These are phyloP conservation scores for Yponomeuta malinellus DNA, from an alignment of 2,888 invertebrate species.

Conservation along the genomic window DNA sequence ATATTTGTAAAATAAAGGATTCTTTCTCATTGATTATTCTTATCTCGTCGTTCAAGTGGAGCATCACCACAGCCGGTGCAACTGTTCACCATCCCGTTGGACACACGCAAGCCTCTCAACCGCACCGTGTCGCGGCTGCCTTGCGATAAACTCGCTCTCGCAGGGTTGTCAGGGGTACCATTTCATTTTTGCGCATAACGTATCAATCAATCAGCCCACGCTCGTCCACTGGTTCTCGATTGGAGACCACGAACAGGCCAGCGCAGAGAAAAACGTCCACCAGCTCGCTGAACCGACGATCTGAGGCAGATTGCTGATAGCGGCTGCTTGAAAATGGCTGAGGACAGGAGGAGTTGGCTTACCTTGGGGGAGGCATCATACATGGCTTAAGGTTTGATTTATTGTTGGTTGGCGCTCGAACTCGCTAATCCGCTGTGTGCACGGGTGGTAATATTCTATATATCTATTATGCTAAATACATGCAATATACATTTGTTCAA, in stretches of 20 bases:
- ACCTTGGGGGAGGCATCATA: no score
- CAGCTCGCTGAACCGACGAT: background rate
- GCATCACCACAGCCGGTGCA: conserved; percentile 22
- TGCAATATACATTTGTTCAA: no score
- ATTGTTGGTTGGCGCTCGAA: no score
- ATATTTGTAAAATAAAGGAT: no score
- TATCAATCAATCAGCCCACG: background rate
- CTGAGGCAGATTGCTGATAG: no score
- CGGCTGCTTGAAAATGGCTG: background rate
- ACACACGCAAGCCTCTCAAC: conserved; percentile 21
- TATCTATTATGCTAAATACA: no score
- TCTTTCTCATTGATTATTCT: no score
- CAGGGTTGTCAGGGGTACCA: conserved; percentile 7
- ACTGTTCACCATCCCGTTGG: conserved; percentile 29
- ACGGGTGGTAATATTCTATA: no score
- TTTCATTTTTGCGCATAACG: background rate
- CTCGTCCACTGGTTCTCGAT: no score
- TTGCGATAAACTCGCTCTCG: conserved; percentile 32
- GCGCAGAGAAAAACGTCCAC: background rate
- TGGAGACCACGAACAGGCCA: no score
- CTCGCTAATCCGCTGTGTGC: no score
- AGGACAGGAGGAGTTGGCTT: background rate
- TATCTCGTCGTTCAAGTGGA: conserved; percentile 22
- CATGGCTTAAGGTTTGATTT: no score
- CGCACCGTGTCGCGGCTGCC: conserved; percentile 42